Evolutionary conservation across 2,888 invertebrate genomes (phyloP), one percentile per base, ranked within the genome.

Genomic region (Pterostichus niger): DNA sequence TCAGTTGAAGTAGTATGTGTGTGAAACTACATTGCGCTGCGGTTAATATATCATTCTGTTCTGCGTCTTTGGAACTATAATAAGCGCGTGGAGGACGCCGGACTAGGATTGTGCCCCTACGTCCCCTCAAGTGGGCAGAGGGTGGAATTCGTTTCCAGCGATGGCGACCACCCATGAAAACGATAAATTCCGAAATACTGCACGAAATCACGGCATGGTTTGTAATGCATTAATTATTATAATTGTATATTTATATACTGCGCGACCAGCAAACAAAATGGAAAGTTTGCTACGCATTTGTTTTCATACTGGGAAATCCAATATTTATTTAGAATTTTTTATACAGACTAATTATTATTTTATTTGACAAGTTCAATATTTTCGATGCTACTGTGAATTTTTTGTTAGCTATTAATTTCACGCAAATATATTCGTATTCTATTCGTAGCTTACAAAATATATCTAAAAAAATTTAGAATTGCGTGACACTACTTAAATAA

Each of bases 161-260:
- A 71, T 71, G 68, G 76, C 52, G 80, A 33, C 33, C 68, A 68
- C 52, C 80, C 52, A 80, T 80, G 52, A 35, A 73, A 81, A 81
- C 81, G 73, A 81, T 81, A 81, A 81, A 81, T 81, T 56, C 71
- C 71, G 31, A 73, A 81, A 81, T 73, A 81, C 81, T 54, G 73
- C 81, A 81, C 56, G 81, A 56, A 81, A 81, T 81, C 81, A 81
- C 81, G 81, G 49, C 81, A 81, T 24, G 68, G 56, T 71, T 81
- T 81, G 71, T 71, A 73, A 81, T 81, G 68, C 80, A 80, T 68
- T 80, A 64, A 80, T 80, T 80, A 80, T 80, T 71, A 80, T 80
- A 80, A 80, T 80, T 71, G 73, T 71, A 71, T 44, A 71, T 71
- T 44, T 40, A 35, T 35, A 59, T 56, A 56, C 31, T 31, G 31